phyloP scores from a whole-genome alignment of 1,140 invertebrate genomes.

The Oryctes rhinoceros region DNA sequence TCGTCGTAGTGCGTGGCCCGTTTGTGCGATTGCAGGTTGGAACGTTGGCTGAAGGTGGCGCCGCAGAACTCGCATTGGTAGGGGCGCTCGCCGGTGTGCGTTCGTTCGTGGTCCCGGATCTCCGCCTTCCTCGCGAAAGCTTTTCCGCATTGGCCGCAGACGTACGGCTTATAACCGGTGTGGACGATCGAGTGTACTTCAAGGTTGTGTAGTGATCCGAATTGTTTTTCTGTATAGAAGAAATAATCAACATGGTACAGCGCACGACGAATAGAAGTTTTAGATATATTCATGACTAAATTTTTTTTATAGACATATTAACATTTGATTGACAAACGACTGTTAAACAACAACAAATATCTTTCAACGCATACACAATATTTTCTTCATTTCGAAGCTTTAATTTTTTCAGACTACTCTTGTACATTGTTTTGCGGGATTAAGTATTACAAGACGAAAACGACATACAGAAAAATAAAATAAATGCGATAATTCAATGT shows the following conservation, averaged over 20 bases:
- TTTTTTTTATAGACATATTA: too few species aligned
- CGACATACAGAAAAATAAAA: too few species aligned
- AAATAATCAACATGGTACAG: neutral
- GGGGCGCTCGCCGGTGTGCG: conserved; percentile 83
- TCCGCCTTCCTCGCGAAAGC: conserved; percentile 79
- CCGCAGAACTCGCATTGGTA: conserved; percentile 84
- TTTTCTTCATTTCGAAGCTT: too few species aligned
- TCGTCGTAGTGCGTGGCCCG: conserved; percentile 81
- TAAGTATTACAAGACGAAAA: too few species aligned
- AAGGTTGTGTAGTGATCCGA: conserved; percentile 77
- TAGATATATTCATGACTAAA: too few species aligned
- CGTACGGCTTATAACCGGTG: conserved; percentile 74
- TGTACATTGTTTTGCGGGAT: too few species aligned
- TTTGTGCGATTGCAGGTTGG: conserved; percentile 82
- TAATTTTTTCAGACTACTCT: too few species aligned
- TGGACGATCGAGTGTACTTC: conserved; percentile 75
- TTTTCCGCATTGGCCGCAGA: conserved; percentile 76
- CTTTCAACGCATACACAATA: too few species aligned
- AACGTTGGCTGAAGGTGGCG: conserved; percentile 77
- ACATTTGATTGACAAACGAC: too few species aligned
- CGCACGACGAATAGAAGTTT: neutral
- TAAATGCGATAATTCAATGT: too few species aligned
- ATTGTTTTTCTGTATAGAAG: conserved; percentile 70
- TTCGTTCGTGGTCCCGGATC: conserved; percentile 80
- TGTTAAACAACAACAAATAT: too few species aligned